Evolutionary conservation across 2,888 invertebrate species (phyloP), one percentile per base, ranked within the genome.

Genomic region (Leptinotarsa haldemani): DNA sequence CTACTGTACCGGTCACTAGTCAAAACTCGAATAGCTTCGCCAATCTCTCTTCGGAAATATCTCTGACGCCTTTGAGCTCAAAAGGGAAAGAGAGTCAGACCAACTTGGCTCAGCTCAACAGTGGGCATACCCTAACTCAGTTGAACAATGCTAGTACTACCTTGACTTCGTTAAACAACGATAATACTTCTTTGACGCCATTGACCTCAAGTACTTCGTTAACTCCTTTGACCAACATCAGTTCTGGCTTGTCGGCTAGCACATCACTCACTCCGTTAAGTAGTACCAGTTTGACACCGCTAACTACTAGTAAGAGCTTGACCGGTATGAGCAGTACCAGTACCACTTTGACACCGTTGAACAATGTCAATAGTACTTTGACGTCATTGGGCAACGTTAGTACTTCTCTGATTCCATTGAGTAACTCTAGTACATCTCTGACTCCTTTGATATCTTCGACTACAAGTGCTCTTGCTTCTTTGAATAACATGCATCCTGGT

Each of bases 11-110:
- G 52, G 69, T 74, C 66, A 74, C 64, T 40, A 77, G 63, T 30
- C 72, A 74, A 64, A 75, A 48, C 47, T 46, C 72, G 18, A 69
- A 69, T 46, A 77, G 69, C 70, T 71, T 81, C 25, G 78, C 82
- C 0, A 78, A 78, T 70, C 73, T 83, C 20, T 78, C 82, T 12
- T 81, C 83, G 0, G 82, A 79, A 30, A 82, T 82, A 71, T 80
- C 80, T 18, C 58, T 67, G n/a, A 65, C 73, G 53, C 69, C 58
- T 7, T 30, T 74, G 16, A 67, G 16, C 16, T 71, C 53, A 50
- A 73, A 71, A 58, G 70, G 47, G 64, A 75, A 67, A 30, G 67
- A 65, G 3, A 61, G 70, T 15, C 70, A 67, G 22, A 70, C 30
- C 12, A 58, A 50, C 20, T 66, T 74, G 50, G 56, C 70, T 40